Conservation (phyloP, 2,888 invertebrate genomes). For the Falcaria lacertinaria region DNA sequence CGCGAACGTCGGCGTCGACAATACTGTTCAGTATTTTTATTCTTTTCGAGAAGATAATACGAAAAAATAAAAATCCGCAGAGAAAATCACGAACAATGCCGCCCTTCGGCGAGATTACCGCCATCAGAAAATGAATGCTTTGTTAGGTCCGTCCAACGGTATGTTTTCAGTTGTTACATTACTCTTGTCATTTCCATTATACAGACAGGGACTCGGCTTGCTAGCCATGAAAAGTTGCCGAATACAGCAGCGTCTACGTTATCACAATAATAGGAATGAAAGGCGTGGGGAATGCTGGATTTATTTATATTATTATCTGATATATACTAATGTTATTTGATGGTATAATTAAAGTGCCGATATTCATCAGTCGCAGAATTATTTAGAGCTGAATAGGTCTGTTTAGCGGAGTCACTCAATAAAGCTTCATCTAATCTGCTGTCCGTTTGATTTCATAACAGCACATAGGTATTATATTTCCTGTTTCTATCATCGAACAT, state of each 20-base stretch:
- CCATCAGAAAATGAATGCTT: constrained; percentile 78
- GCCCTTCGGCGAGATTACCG: constrained; percentile 78
- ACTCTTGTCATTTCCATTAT: constrained; percentile 71
- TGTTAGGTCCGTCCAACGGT: constrained; percentile 66
- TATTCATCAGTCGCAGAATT: no score
- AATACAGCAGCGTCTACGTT: constrained; percentile 46
- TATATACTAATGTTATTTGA: no score
- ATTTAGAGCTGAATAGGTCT: no score
- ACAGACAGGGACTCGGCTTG: constrained; percentile 37
- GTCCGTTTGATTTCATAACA: no score
- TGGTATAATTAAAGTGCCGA: no score
- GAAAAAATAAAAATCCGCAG: constrained; percentile 51
- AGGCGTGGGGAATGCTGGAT: not conserved
- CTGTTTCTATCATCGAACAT: no score
- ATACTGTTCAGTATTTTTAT: constrained; percentile 75
- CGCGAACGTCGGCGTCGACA: constrained; percentile 72
- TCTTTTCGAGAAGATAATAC: constrained; percentile 69
- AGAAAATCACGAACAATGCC: constrained; percentile 76
- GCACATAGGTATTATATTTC: no score
- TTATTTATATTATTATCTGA: not conserved
- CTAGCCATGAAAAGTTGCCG: constrained; percentile 53
- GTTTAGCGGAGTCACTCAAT: no score
- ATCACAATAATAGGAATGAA: constrained; percentile 30
- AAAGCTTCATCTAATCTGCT: no score
- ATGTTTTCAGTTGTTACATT: constrained; percentile 74